Evolutionary conservation across 2,797 vertebrate species (phyloP).

Genomic region (Cuculus canorus): DNA sequence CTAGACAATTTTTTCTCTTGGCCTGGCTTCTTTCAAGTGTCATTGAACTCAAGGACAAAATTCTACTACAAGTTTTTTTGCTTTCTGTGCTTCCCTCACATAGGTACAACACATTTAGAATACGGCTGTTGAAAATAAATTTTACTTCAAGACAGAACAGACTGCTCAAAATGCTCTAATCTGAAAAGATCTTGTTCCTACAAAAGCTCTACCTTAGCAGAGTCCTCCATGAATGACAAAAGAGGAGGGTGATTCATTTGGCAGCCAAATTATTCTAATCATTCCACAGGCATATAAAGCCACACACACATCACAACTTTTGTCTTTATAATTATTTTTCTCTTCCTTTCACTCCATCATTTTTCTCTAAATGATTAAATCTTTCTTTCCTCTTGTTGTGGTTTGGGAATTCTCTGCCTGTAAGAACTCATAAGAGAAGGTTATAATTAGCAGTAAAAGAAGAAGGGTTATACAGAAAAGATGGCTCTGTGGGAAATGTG

Average conservation of each 20-base stretch:
- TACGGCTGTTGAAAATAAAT: slow-evolving; percentile 47
- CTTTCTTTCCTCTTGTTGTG: slow-evolving; percentile 29
- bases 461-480: slow-evolving; percentile 37
- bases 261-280: slow-evolving; percentile 74
- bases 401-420: slow-evolving; percentile 47
- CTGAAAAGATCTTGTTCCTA: slow-evolving; percentile 26
- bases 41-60: background rate
- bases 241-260: slow-evolving; percentile 65
- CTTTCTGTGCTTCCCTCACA: slow-evolving; percentile 40
- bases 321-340: background rate
- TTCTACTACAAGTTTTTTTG: background rate
- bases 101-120: slow-evolving; percentile 7
- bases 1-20: background rate
- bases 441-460: slow-evolving; percentile 61
- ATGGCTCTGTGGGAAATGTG: slow-evolving; percentile 15
- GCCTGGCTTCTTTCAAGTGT: background rate
- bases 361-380: slow-evolving; percentile 56
- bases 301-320: slow-evolving; percentile 46
- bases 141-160: slow-evolving; percentile 28
- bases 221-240: slow-evolving; percentile 40
- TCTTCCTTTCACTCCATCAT: slow-evolving; percentile 31
- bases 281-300: slow-evolving; percentile 61
- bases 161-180: slow-evolving; percentile 20
- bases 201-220: slow-evolving; percentile 29
- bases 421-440: slow-evolving; percentile 41